Evolutionary conservation across 2,888 invertebrate genomes (phyloP).

Genomic region (Ceramica pisi): DNA sequence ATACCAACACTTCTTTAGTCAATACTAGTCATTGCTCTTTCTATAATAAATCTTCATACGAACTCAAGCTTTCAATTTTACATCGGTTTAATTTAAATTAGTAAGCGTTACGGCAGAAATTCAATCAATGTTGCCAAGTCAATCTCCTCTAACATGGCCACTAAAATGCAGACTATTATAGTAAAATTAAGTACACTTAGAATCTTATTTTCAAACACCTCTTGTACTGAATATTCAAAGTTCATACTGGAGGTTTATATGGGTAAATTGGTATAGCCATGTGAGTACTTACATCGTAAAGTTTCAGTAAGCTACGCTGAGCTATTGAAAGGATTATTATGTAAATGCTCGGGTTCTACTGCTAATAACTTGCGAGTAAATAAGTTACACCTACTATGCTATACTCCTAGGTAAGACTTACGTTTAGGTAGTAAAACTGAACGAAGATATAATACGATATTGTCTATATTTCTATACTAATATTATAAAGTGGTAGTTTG

Average conservation of each 20-base stretch:
- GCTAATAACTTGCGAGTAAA: constrained; percentile 58
- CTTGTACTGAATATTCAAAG: constrained; percentile 21
- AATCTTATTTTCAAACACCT: constrained; percentile 3
- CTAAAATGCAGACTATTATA: neutral
- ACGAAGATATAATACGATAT: constrained; percentile 10
- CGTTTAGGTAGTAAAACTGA: constrained; percentile 14
- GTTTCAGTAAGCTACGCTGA: constrained; percentile 49
- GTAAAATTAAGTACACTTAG: neutral
- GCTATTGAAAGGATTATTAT: constrained; percentile 64
- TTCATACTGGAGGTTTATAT: constrained; percentile 11
- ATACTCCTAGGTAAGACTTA: constrained; percentile 29
- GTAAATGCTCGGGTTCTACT: constrained; percentile 57
- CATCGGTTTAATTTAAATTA: too few species aligned
- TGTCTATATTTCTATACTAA: too few species aligned
- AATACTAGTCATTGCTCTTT: too few species aligned
- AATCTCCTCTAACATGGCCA: neutral
- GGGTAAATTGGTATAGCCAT: constrained; percentile 47
- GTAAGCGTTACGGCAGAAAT: too few species aligned
- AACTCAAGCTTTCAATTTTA: too few species aligned
- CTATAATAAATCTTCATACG: too few species aligned
- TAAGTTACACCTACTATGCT: constrained; percentile 38
- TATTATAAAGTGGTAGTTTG: too few species aligned
- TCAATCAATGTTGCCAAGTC: neutral
- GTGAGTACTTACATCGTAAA: constrained; percentile 57
- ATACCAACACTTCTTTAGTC: too few species aligned